phyloP scores from a whole-genome alignment of 2,888 invertebrate genomes.

The Vanessa cardui region DNA sequence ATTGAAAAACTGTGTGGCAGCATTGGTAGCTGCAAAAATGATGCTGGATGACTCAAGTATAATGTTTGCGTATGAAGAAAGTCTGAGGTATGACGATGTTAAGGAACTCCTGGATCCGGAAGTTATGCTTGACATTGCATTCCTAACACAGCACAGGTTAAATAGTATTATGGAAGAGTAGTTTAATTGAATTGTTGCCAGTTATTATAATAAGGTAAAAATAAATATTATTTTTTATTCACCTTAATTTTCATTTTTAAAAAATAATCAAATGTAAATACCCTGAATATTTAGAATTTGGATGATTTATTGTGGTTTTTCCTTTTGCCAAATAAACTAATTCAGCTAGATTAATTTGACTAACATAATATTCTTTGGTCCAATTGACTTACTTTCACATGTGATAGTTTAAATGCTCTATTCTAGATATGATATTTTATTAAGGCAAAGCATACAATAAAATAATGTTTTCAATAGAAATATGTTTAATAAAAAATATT shows the following conservation, averaged over 20 bases:
- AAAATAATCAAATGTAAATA: too few relatives aligned
- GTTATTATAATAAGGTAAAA: background rate
- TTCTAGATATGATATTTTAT: background rate
- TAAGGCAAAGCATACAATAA: background rate
- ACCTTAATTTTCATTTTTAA: background rate
- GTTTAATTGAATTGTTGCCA: background rate
- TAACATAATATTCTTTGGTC: too few relatives aligned
- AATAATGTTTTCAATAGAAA: constrained; percentile 7
- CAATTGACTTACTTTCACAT: too few relatives aligned
- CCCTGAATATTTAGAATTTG: too few relatives aligned
- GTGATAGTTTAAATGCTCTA: too few relatives aligned
- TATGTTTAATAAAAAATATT: constrained; percentile 6
- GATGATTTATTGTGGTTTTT: too few relatives aligned
- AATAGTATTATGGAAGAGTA: constrained; percentile 68
- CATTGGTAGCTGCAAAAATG: constrained; percentile 93
- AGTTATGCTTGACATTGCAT: constrained; percentile 91
- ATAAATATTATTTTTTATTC: background rate
- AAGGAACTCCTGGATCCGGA: constrained; percentile 92
- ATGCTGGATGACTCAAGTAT: constrained; percentile 96
- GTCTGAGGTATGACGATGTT: constrained; percentile 89
- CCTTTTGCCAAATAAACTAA: too few relatives aligned
- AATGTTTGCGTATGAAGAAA: constrained; percentile 94
- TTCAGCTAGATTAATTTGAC: too few relatives aligned
- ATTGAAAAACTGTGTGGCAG: constrained; percentile 93
- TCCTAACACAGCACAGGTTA: constrained; percentile 89